Percentiles rank a stretch among this genome's conserved stretches.
These are phyloP conservation scores for Lucinisca nassula DNA, from an alignment of 2,888 invertebrate species.

Conservation along the genomic window DNA sequence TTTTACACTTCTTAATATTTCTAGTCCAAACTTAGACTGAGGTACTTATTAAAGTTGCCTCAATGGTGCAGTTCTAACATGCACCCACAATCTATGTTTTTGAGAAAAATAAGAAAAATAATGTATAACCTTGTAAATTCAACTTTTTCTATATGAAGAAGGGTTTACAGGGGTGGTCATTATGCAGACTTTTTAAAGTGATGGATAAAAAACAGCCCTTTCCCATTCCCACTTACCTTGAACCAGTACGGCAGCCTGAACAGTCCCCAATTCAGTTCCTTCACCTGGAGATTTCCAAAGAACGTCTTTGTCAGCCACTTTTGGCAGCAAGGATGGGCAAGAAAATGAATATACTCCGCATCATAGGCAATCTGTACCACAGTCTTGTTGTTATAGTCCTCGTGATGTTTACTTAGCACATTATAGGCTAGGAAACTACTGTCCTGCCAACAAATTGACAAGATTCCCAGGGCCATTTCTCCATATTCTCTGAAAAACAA, in stretches of 20 bases:
- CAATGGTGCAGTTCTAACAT: no score
- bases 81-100: no score
- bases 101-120: no score
- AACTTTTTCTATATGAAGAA: no score
- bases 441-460: constrained; percentile 85
- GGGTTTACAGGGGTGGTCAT: no score
- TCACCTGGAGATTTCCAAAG: constrained; percentile 86
- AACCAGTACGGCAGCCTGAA: constrained; percentile 85
- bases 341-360: constrained; percentile 87
- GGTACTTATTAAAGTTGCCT: no score
- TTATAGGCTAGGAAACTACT: constrained; percentile 85
- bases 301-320: constrained; percentile 88
- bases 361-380: constrained; percentile 87
- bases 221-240: no score
- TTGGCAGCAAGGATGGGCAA: constrained; percentile 89
- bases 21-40: no score
- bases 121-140: no score
- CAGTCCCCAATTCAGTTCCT: constrained; percentile 85
- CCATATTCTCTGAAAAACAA: constrained; percentile 84
- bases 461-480: constrained; percentile 85
- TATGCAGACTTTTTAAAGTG: no score
- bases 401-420: constrained; percentile 85
- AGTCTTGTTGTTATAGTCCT: constrained; percentile 87
- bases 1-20: no score
- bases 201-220: no score